Base-by-base conservation (phyloP, 2,888 invertebrate genomes). In the Lomographa bimaculata region DNA sequence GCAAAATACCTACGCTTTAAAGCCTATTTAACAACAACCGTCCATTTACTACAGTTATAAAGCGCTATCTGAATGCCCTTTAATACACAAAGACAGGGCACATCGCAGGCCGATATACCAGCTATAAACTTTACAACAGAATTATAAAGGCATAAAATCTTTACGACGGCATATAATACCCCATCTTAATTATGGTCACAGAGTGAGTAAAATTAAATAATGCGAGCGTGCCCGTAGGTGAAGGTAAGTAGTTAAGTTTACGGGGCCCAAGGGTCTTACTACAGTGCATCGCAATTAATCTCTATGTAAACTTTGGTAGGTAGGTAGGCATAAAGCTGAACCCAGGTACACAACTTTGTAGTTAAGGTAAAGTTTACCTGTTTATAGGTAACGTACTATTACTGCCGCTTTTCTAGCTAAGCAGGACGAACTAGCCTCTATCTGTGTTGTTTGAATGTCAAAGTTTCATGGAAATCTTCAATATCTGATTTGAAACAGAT, bases 111-210 rank as follows among this genome's bases (percentile, higher is more conserved):
- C 32, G 14, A 43, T 43, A 36, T 24, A 20, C 36, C 23, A 9
- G 20, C 23, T 5, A 33, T 43, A 43, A 43, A 43, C 30, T 43
- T 43, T 43, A 43, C 27, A 43, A 37, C 42, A 27, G 42, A 43
- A 43, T 43, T 43, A 43, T 43, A 37, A 37, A 37, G 32, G 14
- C 26, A 32, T 43, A 32, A 43, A 43, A 36, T 36, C 26, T 43
- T 43, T 43, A 43, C 42, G 42, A 43, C 21, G 23, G 32, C 17
- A 21, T 35, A 42, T 36, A 36, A 43, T 43, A 36, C 36, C 42
- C 42, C 42, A 43, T 43, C 42, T 43, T 43, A 43, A 43, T 43
- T 43, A 37, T 43, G 42, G 42, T 43, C 42, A 37, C 36, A 43
- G 35, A 26, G 42, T 23, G 42, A 37, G 32, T 43, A 37, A 43